These are phyloP conservation scores for Ephialtes manifestator DNA, from an alignment of 2,888 invertebrate genomes.

Conservation along the genomic window DNA sequence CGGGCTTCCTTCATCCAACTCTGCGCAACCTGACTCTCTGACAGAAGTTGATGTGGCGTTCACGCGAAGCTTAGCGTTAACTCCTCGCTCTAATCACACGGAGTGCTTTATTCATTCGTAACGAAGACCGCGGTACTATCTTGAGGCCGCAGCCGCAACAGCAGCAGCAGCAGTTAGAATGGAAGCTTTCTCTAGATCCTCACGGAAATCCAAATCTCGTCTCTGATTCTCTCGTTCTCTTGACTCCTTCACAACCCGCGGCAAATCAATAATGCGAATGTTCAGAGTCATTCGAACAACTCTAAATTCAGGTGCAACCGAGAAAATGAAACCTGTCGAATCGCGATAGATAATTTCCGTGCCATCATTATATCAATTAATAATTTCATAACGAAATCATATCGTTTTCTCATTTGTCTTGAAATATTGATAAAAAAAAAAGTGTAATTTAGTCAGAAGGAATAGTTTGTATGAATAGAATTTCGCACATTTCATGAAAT, in stretches of 20 bases:
- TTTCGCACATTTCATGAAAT: not conserved
- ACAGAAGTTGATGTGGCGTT: conserved; percentile 67
- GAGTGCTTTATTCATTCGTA: conserved; percentile 78
- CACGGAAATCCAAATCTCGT: conserved; percentile 47
- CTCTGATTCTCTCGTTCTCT: conserved; percentile 13
- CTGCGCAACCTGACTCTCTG: conserved; percentile 48
- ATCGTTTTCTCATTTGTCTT: not conserved
- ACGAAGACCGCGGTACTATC: conserved; percentile 70
- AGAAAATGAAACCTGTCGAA: not conserved
- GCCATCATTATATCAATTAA: not conserved
- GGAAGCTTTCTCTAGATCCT: conserved; percentile 38
- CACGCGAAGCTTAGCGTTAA: conserved; percentile 64
- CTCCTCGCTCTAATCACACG: conserved; percentile 74
- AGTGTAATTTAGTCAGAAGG: not conserved
- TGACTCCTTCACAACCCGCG: conserved; percentile 10
- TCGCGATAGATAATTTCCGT: not conserved
- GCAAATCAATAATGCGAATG: conserved; percentile 49
- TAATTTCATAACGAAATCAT: not conserved
- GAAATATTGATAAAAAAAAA: not conserved
- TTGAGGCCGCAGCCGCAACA: conserved; percentile 42
- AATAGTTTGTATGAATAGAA: too few species aligned
- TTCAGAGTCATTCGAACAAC: conserved; percentile 30
- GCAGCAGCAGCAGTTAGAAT: conserved; percentile 16
- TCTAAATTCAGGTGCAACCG: not conserved
- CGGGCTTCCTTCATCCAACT: conserved; percentile 36